Conservation (phyloP, 2,888 invertebrate species). For the Subacronicta megacephala region DNA sequence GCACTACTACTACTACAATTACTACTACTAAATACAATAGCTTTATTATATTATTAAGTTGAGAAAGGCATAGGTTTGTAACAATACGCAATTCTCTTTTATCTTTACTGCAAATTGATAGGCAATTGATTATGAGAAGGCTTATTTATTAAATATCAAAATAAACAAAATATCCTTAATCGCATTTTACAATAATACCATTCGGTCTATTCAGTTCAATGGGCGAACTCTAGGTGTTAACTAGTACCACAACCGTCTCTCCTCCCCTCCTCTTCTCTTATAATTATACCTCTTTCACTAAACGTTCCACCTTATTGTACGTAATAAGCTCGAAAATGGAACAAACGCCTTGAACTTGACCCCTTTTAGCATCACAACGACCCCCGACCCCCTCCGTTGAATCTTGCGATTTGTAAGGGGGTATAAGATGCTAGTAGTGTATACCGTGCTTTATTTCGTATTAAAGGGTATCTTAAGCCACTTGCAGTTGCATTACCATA, state of each 20-base stretch:
- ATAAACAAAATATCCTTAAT: too few species aligned
- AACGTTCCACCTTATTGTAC: not conserved
- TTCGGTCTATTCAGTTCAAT: not conserved
- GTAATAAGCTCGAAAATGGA: conserved; percentile 13
- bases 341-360: conserved; percentile 42
- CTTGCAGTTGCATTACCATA: too few species aligned
- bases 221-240: not conserved
- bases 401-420: conserved; percentile 2
- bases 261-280: not conserved
- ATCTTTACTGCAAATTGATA: too few species aligned
- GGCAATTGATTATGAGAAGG: too few species aligned
- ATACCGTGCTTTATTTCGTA: not conserved
- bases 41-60: too few species aligned
- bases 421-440: conserved; percentile 3
- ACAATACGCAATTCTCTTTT: too few species aligned
- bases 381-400: conserved; percentile 11
- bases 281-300: conserved; percentile 7
- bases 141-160: too few species aligned
- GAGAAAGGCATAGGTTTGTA: too few species aligned
- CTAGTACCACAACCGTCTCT: not conserved
- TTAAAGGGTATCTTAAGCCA: too few species aligned
- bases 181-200: not conserved
- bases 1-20: too few species aligned
- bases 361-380: conserved; percentile 35
- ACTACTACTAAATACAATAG: too few species aligned